Evolutionary conservation across 2,113 vertebrate species (phyloP), one percentile per base, ranked within the genome.

Genomic region (Callipepla californica): DNA sequence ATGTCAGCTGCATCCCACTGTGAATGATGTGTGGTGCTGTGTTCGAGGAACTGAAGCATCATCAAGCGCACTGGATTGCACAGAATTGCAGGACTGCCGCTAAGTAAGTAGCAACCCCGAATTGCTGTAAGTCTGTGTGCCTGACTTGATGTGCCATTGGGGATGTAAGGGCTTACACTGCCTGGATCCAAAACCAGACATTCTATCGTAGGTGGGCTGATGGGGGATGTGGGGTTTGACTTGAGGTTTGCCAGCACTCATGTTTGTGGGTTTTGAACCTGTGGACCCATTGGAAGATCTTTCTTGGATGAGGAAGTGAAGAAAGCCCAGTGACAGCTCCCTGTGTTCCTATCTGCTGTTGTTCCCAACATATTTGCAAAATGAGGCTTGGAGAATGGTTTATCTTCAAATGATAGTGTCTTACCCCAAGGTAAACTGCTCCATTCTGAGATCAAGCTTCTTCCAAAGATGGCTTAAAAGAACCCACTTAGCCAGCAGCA

Each of bases 1-100:
- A 2, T 75, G 92, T 92, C 89, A 94, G 57, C 67, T 51, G 80
- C 72, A 66, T 89, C 94, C 95, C 87, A 82, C 92, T 91, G 88
- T 13, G 87, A 55, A n/a, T 57, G 81, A 55, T 45, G 86, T 50
- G 48, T 58, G 55, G 26, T 55, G 81, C 89, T 70, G 68, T 36
- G 81, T 44, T 87, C 0, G 1, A 85, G 84, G 67, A 91, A 50
- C 77, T 70, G 76, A 80, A 93, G 83, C 68, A 19, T 81, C 76
- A 75, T 87, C 58, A 28, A 76, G 66, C 1, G 0, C 3, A 6
- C 5, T 0, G 6, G 55, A 47, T 70, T 55, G 48, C 38, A 28
- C 3, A 19, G 84, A 59, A 67, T 68, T 67, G 30, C 0, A 1
- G 73, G 69, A 55, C 38, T 92, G 50, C 47, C 82, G 80, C 73